phyloP scores from a whole-genome alignment of 2,113 vertebrate genomes.

The Brienomyrus longianalis region DNA sequence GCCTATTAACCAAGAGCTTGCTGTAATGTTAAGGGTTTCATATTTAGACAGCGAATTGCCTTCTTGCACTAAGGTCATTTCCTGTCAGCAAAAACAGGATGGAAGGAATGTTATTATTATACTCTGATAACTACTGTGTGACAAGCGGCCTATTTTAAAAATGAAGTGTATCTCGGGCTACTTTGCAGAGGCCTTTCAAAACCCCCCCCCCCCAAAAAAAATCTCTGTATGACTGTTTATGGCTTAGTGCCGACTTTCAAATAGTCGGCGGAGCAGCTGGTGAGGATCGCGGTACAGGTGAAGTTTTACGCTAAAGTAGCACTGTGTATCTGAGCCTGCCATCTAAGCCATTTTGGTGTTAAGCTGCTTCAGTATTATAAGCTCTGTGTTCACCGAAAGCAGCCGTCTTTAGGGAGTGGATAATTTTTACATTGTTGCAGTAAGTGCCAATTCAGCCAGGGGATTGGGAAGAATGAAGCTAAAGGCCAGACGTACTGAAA shows the following conservation, averaged over 20 bases:
- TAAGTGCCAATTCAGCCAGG: not conserved
- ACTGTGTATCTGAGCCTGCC: not conserved
- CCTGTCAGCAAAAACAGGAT: conserved; percentile 4
- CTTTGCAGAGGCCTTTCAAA: not conserved
- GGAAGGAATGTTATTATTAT: not conserved
- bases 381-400: not conserved
- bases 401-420: not conserved
- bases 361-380: not conserved
- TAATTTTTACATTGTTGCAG: not conserved
- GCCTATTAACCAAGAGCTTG: not conserved
- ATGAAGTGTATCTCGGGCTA: not conserved
- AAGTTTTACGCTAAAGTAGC: not conserved
- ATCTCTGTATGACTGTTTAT: not conserved
- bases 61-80: not conserved
- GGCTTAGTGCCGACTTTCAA: not conserved
- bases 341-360: not conserved
- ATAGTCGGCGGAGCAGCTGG: not conserved
- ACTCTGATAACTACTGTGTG: not conserved
- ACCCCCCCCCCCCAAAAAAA: not conserved
- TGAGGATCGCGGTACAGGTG: not conserved
- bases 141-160: not conserved
- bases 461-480: not conserved
- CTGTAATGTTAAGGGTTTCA: not conserved
- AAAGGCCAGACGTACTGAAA: not conserved
- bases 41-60: not conserved